A percentile compares a stretch with the other conserved stretches of the same genome.
Evolutionary conservation across 2,113 vertebrate genomes (phyloP).

Genomic region (Andinoacara biseriatus): DNA sequence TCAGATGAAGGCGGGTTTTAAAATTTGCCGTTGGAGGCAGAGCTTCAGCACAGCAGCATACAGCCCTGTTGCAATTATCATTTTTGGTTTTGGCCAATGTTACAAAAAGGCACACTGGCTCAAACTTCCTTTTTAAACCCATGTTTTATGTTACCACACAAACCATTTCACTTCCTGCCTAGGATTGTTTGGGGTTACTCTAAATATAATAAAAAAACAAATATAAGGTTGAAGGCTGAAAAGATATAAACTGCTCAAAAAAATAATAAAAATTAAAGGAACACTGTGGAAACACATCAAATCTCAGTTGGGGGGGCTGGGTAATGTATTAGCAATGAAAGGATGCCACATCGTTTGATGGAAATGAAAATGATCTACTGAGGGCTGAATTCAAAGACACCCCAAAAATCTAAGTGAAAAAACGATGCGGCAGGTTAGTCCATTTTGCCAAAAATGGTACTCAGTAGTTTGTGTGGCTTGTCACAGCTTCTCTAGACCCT

Average conservation of each 20-base stretch:
- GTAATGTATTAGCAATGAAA: no score
- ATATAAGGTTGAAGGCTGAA: background rate
- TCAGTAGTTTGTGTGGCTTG: no score
- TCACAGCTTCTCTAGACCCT: no score
- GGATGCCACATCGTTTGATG: no score
- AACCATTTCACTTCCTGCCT: background rate
- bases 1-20: background rate
- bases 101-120: background rate
- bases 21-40: background rate
- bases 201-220: background rate
- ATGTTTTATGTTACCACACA: background rate
- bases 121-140: background rate
- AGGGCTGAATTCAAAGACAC: no score
- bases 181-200: background rate
- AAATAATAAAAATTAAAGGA: background rate
- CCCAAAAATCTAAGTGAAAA: no score
- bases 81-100: conserved; percentile 13
- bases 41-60: background rate
- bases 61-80: background rate
- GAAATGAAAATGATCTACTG: no score
- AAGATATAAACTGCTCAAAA: background rate
- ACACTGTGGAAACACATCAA: no score
- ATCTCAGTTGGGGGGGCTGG: no score
- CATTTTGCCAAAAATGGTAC: no score
- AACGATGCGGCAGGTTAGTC: no score